A percentile compares a stretch with the other conserved stretches of the same genome.
phyloP scores from a whole-genome alignment of 2,888 invertebrate genomes.

The Saturnia pavonia region DNA sequence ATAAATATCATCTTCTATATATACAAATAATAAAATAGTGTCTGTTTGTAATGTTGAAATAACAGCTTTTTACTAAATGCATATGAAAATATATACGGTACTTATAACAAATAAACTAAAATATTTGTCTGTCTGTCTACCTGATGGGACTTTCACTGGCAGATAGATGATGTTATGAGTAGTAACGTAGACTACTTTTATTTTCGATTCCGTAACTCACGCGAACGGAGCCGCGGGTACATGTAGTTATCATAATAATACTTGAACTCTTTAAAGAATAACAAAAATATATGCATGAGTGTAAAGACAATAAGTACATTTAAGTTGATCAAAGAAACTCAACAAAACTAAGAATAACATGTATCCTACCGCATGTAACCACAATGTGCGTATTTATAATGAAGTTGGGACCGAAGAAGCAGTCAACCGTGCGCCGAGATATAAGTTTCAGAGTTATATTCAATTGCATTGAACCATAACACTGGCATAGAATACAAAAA shows the following conservation, averaged over 20 bases:
- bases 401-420: conserved; percentile 18
- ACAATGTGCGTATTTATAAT: conserved; percentile 24
- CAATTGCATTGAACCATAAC: conserved; percentile 26
- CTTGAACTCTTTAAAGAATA: background rate
- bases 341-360: conserved; percentile 19
- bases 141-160: too few species aligned
- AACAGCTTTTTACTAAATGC: too few species aligned
- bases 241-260: background rate
- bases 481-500: conserved; percentile 14
- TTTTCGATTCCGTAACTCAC: too few species aligned
- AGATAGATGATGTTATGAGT: too few species aligned
- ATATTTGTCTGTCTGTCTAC: too few species aligned
- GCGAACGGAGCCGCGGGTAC: too few species aligned
- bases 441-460: conserved; percentile 22
- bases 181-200: too few species aligned
- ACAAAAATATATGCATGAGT: background rate
- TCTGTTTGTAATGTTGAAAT: too few species aligned
- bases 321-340: conserved; percentile 20
- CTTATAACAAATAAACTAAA: too few species aligned
- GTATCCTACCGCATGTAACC: conserved; percentile 16
- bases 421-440: conserved; percentile 20
- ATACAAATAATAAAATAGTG: too few species aligned
- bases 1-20: too few species aligned
- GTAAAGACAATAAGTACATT: conserved; percentile 18
- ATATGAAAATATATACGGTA: too few species aligned